Percentiles rank a stretch among this genome's conserved stretches.
Conservation (phyloP, 2,888 invertebrate species). For the Timema cristinae region DNA sequence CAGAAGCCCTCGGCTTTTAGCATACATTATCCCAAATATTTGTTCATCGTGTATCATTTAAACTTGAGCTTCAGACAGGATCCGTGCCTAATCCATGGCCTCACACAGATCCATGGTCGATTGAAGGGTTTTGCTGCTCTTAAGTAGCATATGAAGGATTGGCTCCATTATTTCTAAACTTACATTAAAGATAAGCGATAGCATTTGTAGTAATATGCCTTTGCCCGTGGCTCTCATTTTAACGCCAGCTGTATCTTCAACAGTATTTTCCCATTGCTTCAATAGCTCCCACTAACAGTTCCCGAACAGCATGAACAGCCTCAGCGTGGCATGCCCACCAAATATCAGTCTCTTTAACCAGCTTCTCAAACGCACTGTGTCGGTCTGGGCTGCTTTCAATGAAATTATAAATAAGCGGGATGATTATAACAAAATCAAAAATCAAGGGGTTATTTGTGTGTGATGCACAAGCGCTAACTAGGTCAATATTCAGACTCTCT, state of each 20-base stretch:
- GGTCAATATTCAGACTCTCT: neutral
- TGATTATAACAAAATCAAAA: neutral
- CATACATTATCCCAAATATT: neutral
- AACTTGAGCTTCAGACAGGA: neutral
- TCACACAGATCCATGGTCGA: neutral
- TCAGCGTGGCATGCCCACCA: neutral
- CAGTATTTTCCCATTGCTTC: neutral
- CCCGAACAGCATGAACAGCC: neutral
- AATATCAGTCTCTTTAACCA: neutral
- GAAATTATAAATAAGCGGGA: neutral
- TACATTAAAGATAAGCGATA: neutral
- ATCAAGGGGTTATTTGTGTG: neutral
- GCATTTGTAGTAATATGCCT: neutral
- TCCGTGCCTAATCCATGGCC: neutral
- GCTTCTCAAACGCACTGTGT: neutral
- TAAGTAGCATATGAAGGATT: neutral
- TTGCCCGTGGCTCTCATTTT: neutral
- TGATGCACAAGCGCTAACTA: neutral
- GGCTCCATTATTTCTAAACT: neutral
- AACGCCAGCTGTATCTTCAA: constrained; percentile 5
- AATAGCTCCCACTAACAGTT: neutral
- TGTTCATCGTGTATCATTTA: neutral
- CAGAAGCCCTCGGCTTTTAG: neutral
- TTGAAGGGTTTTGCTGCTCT: neutral
- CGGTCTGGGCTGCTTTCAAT: neutral